phyloP scores from a whole-genome alignment of 2,888 invertebrate species.

The Chromoteleia sp. region DNA sequence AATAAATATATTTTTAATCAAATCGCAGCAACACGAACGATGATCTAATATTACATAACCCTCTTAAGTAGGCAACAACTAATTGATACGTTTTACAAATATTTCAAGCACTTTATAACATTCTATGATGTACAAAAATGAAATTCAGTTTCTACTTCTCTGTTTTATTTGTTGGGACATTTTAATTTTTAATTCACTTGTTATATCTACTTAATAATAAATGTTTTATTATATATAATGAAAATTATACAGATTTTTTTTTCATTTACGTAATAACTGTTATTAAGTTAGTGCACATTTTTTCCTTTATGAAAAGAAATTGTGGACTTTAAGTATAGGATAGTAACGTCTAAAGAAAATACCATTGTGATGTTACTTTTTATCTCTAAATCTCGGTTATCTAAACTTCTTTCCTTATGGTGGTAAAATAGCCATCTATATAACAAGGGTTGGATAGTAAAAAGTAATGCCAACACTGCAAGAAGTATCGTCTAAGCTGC shows the following conservation, averaged over 20 bases:
- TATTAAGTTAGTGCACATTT: slow-evolving; percentile 1
- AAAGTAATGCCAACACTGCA: slow-evolving; percentile 30
- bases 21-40: slow-evolving; percentile 7
- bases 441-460: slow-evolving; percentile 19
- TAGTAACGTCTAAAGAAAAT: slow-evolving; percentile 22
- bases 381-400: slow-evolving; percentile 25
- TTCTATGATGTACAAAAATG: too few relatives aligned
- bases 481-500: slow-evolving; percentile 37
- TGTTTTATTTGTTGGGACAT: neutral
- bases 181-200: neutral
- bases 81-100: slow-evolving; percentile 7
- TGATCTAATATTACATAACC: slow-evolving; percentile 23
- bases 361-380: slow-evolving; percentile 29
- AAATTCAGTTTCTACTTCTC: neutral
- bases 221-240: too few relatives aligned
- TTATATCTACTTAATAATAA: neutral
- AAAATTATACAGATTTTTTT: neutral
- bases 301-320: slow-evolving; percentile 4
- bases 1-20: slow-evolving; percentile 27
- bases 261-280: slow-evolving; percentile 10
- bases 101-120: neutral
- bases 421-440: slow-evolving; percentile 14
- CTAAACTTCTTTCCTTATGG: slow-evolving; percentile 24
- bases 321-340: slow-evolving; percentile 25
- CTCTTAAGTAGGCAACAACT: neutral